A percentile compares a stretch with the other conserved stretches of the same genome.
Conservation (phyloP, 2,113 vertebrate species). For the Sinocyclocheilus anshuiensis region DNA sequence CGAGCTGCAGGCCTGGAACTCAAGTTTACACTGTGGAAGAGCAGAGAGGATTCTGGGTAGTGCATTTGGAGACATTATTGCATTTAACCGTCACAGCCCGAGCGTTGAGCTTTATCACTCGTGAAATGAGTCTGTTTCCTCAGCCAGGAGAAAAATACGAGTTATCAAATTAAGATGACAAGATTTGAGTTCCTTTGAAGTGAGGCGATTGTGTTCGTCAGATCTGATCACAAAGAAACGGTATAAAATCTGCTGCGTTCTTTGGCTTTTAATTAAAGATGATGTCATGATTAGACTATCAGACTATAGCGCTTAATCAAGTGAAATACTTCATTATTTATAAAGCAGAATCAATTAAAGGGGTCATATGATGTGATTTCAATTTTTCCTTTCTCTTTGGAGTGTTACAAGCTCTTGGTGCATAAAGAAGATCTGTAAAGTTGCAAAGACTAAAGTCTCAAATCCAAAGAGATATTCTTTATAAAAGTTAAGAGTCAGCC, state of each 20-base stretch:
- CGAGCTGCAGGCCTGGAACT: conserved; percentile 90
- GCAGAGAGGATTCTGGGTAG: conserved; percentile 42
- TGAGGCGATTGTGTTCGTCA: background rate
- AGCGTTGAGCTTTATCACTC: background rate
- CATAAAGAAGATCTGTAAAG: no score
- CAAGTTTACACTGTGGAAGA: conserved; percentile 88
- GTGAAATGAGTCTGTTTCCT: conserved; percentile 10
- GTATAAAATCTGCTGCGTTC: background rate
- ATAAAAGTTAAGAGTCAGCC: no score
- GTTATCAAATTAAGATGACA: background rate
- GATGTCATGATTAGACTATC: background rate
- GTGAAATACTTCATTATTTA: background rate
- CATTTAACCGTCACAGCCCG: background rate
- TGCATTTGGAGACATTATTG: conserved; percentile 7
- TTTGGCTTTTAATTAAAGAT: conserved; percentile 19
- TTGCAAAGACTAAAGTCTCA: no score
- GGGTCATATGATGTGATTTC: no score
- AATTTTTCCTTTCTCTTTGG: no score
- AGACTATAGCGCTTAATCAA: background rate
- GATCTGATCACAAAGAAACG: background rate
- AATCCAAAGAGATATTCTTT: no score
- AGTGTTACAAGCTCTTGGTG: no score
- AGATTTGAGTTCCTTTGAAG: conserved; percentile 2
- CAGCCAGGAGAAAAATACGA: background rate
- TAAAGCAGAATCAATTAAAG: background rate